Evolutionary conservation across 2,113 vertebrate genomes (phyloP).

Genomic region (Podarcis muralis): DNA sequence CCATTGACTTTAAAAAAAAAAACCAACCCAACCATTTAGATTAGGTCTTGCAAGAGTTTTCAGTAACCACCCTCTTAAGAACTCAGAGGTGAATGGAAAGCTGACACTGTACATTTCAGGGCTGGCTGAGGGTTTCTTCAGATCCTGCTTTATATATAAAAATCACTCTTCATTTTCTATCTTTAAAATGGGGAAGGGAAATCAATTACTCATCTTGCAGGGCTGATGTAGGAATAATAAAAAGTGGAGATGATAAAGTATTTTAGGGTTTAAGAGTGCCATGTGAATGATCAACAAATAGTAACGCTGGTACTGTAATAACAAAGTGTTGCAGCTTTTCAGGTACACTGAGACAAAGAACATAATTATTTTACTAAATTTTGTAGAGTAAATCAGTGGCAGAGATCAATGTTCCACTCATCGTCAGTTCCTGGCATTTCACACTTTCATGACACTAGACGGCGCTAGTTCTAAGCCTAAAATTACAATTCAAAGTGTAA

Average conservation of each 20-base stretch:
- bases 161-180: not conserved
- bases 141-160: not conserved
- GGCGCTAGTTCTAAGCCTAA: slow-evolving; percentile 3
- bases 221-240: no score
- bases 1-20: not conserved
- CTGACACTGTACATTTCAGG: not conserved
- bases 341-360: not conserved
- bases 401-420: not conserved
- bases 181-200: not conserved
- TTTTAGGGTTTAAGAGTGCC: not conserved
- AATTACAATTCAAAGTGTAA: not conserved
- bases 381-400: no score
- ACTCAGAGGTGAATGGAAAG: not conserved
- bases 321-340: not conserved
- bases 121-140: not conserved
- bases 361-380: not conserved
- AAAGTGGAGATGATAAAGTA: not conserved
- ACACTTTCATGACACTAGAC: not conserved
- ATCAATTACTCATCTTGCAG: not conserved
- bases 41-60: not conserved
- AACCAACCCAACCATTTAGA: not conserved
- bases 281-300: not conserved
- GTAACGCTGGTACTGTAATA: not conserved
- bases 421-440: not conserved
- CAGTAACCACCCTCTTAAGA: not conserved